Conservation (phyloP, 2,797 vertebrate genomes). For the Gephyroberyx darwinii region DNA sequence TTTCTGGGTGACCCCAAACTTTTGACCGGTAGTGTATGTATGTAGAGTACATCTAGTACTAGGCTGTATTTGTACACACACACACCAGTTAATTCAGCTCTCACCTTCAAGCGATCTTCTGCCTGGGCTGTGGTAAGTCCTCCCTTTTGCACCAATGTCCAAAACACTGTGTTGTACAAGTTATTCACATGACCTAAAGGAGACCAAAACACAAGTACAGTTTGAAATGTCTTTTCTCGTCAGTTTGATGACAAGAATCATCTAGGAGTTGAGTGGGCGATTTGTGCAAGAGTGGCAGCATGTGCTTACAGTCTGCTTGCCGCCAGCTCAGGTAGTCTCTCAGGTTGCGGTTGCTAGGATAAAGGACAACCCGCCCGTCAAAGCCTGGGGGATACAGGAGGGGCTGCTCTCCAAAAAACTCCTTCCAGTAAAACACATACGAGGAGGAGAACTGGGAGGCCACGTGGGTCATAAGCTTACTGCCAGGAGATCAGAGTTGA, state of each 20-base stretch:
- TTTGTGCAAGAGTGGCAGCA: not conserved
- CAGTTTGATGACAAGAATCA: not conserved
- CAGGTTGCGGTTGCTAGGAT: slow-evolving; percentile 92
- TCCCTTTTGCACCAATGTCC: slow-evolving; percentile 91
- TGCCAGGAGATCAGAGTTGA: slow-evolving; percentile 62
- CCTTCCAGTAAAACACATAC: slow-evolving; percentile 96
- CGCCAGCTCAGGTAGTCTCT: slow-evolving; percentile 98
- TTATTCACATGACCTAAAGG: slow-evolving; percentile 95
- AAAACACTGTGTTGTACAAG: slow-evolving; percentile 96
- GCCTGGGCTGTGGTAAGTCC: slow-evolving; percentile 89
- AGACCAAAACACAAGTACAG: slow-evolving; percentile 12
- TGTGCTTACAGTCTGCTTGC: slow-evolving; percentile 94
- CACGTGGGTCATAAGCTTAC: slow-evolving; percentile 98
- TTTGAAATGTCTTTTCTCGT: not conserved
- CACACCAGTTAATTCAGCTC: not conserved
- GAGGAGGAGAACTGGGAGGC: slow-evolving; percentile 97
- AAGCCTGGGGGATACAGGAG: slow-evolving; percentile 94
- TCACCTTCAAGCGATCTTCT: slow-evolving; percentile 89
- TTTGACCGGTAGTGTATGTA: no score
- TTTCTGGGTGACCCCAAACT: no score
- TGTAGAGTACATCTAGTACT: not conserved
- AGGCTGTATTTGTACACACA: not conserved
- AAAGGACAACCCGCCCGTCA: slow-evolving; percentile 94
- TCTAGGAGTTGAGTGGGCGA: not conserved
- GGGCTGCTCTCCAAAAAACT: slow-evolving; percentile 91